Percentiles rank a stretch among this genome's conserved stretches.
These are phyloP conservation scores for Eutolmus rufibarbis DNA, from an alignment of 2,888 invertebrate genomes.

Conservation along the genomic window DNA sequence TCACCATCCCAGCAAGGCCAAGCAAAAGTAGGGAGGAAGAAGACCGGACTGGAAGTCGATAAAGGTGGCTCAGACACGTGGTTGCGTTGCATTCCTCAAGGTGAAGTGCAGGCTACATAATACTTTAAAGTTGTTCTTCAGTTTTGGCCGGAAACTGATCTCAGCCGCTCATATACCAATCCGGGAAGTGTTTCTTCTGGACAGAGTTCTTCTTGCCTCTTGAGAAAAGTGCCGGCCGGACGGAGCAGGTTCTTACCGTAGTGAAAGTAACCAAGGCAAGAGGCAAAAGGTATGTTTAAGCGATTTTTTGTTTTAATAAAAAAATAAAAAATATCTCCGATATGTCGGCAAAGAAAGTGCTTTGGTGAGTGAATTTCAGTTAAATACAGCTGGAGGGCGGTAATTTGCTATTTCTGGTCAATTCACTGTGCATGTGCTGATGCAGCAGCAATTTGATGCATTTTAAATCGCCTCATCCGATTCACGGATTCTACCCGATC, in stretches of 20 bases:
- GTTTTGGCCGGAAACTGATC: slow-evolving; percentile 26
- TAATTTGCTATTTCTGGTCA: not conserved
- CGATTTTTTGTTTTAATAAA: not conserved
- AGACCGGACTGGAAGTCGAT: slow-evolving; percentile 10
- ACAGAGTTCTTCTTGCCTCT: slow-evolving; percentile 10
- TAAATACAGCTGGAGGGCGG: not conserved
- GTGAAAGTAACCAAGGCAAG: slow-evolving; percentile 1
- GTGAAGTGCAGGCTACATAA: not conserved
- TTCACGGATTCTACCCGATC: not conserved
- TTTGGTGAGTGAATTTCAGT: not conserved
- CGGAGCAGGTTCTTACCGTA: not conserved
- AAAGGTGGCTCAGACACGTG: slow-evolving; percentile 12
- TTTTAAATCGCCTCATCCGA: not conserved
- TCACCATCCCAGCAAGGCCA: not conserved
- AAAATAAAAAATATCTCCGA: not conserved
- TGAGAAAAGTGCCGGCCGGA: not conserved
- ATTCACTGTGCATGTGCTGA: not conserved
- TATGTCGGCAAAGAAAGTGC: not conserved
- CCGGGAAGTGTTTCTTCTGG: slow-evolving; percentile 25
- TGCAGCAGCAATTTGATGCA: not conserved
- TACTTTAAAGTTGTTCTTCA: not conserved
- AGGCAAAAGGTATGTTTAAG: not conserved
- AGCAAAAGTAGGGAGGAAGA: not conserved
- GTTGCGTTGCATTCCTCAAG: not conserved
- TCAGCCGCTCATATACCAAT: not conserved